Evolutionary conservation across 2,797 vertebrate genomes (phyloP), one percentile per base, ranked within the genome.

Genomic region (Parauchenoglanis punctatus): DNA sequence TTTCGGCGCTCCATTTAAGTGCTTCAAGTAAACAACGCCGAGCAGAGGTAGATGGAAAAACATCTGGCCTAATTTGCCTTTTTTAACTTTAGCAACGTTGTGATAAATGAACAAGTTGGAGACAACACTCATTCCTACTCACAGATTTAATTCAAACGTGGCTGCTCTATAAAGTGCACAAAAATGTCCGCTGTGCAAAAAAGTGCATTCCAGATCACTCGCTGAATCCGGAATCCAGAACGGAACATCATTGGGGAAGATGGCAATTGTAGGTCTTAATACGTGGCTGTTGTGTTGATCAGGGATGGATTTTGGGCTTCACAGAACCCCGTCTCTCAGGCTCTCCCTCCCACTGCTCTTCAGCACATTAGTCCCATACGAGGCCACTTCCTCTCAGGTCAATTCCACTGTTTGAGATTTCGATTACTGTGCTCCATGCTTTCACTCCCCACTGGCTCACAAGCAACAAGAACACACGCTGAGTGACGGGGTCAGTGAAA

Each of bases 321-420:
- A 54, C 17, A 68, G 4, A 35, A 11, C 40, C 59, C 80, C 10
- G 40, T 46, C 59, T 81, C 59, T 46, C 23, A 63, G 0, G n/a
- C 46, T 12, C 13, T 15, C 25, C 54, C 81, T 85, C 49, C 65
- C 80, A 80, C 63, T 12, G 15, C 56, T 65, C 84, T 20, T 54
- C 44, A 44, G 59, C 49, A 80, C 20, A 83, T 85, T 85, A 76
- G 46, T 88, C 63, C 7, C 75, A 46, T 35, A 84, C 18, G 44
- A 86, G 65, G n/a, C 12, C 81, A 56, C 28, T 70, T 63, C 3
- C 4, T 35, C 81, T 15, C 15, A 4, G 84, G 77, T 89, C 87
- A 89, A 87, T 84, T 58, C 23, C 18, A 87, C 85, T 56, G 84
- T 58, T 20, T 83, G 83, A 81, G 68, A 52, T 35, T 88, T 90